A percentile compares a stretch with the other conserved stretches of the same genome.
phyloP scores from a whole-genome alignment of 2,888 invertebrate species.

The Folsomia candida region DNA sequence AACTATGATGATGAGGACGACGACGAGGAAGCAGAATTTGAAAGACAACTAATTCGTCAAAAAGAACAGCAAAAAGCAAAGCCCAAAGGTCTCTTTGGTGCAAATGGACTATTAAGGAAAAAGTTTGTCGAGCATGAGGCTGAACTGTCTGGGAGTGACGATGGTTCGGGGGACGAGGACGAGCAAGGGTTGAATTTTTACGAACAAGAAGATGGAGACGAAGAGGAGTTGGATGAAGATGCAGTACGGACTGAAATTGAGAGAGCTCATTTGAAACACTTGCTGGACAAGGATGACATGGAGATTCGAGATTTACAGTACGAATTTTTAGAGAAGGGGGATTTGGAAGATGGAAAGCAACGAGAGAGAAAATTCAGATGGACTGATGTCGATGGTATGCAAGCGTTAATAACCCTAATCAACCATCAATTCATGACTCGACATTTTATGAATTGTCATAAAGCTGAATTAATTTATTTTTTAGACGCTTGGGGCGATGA shows the following conservation, averaged over 20 bases:
- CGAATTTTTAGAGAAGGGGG: conserved; percentile 83
- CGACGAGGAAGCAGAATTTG: conserved; percentile 28
- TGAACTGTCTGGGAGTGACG: conserved; percentile 86
- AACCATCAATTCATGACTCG: not conserved
- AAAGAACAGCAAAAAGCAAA: not conserved
- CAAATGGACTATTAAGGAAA: conserved; percentile 50
- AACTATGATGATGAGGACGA: conserved; percentile 48
- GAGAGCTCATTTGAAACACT: conserved; percentile 78
- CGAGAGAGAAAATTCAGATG: conserved; percentile 80
- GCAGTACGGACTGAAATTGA: conserved; percentile 74
- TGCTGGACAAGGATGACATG: conserved; percentile 82
- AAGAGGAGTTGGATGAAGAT: conserved; percentile 77
- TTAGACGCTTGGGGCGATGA: conserved; percentile 49
- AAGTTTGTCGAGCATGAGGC: conserved; percentile 88
- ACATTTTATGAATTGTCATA: conserved; percentile 19
- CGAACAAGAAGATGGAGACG: conserved; percentile 81
- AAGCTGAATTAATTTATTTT: conserved; percentile 22
- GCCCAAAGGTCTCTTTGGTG: conserved; percentile 38
- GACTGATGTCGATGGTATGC: conserved; percentile 66
- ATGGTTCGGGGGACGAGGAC: conserved; percentile 85
- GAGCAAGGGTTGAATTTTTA: conserved; percentile 74
- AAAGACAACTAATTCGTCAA: conserved; percentile 8
- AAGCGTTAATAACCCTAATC: not conserved
- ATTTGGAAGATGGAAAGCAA: conserved; percentile 62
- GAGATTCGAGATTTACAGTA: conserved; percentile 82